phyloP scores from a whole-genome alignment of 2,797 vertebrate species.

The Neosilurus mollespiculum region DNA sequence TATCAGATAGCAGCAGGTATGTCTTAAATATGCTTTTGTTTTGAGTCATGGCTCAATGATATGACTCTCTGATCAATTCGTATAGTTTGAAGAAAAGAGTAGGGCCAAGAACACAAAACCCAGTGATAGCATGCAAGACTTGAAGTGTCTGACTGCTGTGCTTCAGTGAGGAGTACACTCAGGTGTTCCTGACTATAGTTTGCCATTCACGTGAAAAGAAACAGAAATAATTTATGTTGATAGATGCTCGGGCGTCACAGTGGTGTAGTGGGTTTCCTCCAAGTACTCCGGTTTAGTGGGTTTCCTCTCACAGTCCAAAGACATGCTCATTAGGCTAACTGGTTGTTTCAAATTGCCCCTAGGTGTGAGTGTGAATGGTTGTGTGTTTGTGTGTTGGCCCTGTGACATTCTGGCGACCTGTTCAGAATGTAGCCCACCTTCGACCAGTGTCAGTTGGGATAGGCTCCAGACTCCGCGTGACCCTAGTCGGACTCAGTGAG shows the following conservation, averaged over 20 bases:
- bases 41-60: neutral
- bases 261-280: too few relatives aligned
- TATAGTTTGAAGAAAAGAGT: neutral
- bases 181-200: neutral
- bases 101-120: neutral
- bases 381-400: too few relatives aligned
- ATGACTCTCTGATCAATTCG: neutral
- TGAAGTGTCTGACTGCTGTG: neutral
- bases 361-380: too few relatives aligned
- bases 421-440: too few relatives aligned
- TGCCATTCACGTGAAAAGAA: slow-evolving; percentile 1
- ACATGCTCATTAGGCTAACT: too few relatives aligned
- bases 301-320: too few relatives aligned
- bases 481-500: too few relatives aligned
- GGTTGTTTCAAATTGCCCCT: too few relatives aligned
- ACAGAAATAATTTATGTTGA: neutral
- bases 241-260: neutral
- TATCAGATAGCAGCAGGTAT: slow-evolving; percentile 29
- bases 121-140: neutral
- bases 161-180: neutral
- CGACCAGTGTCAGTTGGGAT: too few relatives aligned
- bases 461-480: too few relatives aligned
- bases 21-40: neutral
- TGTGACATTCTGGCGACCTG: too few relatives aligned
- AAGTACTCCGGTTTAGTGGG: too few relatives aligned